A percentile compares a stretch with the other conserved stretches of the same genome.
Evolutionary conservation across 2,113 vertebrate species (phyloP).

Genomic region (Symphodus melops): DNA sequence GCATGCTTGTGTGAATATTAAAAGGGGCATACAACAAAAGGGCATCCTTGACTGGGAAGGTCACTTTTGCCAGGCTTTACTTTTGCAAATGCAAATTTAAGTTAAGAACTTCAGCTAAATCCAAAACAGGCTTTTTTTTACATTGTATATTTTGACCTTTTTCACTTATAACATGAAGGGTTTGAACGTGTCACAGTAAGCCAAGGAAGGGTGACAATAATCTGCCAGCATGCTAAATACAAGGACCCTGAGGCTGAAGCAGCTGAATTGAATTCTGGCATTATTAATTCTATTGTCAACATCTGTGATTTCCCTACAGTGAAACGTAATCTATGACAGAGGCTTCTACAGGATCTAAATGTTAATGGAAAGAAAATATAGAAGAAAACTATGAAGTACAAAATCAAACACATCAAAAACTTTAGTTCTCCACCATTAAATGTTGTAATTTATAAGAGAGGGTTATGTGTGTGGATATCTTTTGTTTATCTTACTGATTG

Average conservation of each 20-base stretch:
- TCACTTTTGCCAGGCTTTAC: conserved; percentile 23
- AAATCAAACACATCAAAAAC: too few species aligned
- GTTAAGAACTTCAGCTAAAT: neutral
- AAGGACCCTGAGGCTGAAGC: neutral
- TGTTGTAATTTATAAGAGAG: too few species aligned
- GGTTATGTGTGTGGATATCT: too few species aligned
- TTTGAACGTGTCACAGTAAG: neutral
- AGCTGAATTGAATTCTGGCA: neutral
- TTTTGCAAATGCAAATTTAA: conserved; percentile 13
- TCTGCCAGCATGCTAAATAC: neutral
- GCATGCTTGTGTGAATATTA: neutral
- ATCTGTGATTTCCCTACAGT: too few species aligned
- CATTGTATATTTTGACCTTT: neutral
- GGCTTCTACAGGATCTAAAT: too few species aligned
- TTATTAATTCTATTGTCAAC: neutral
- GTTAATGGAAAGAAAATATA: too few species aligned
- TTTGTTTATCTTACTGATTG: too few species aligned
- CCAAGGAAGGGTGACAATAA: neutral
- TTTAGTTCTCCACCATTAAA: too few species aligned
- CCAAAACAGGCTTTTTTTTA: neutral
- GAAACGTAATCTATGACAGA: too few species aligned
- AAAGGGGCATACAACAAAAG: neutral
- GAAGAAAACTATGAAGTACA: too few species aligned
- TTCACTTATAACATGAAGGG: neutral
- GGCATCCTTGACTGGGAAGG: conserved; percentile 32